These are phyloP conservation scores for Acanthosepion pharaonis DNA, from an alignment of 2,888 invertebrate species.

Conservation along the genomic window DNA sequence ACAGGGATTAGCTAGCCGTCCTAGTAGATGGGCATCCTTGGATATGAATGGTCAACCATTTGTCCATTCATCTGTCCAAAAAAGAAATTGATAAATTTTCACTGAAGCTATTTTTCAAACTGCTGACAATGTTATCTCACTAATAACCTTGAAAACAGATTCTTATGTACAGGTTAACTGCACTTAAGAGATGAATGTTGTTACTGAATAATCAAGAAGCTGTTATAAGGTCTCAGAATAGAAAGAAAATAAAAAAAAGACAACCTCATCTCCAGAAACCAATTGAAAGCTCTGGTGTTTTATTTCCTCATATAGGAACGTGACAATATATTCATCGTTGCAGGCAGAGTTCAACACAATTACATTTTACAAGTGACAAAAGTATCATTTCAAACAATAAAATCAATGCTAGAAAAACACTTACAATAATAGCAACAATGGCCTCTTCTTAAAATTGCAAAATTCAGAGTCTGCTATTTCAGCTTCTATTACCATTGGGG, in stretches of 20 bases:
- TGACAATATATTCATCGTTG: background rate
- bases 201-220: background rate
- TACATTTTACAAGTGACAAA: conserved; percentile 16
- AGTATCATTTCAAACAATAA: background rate
- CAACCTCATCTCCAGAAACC: background rate
- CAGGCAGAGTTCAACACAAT: conserved; percentile 11
- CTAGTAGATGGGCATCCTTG: too few relatives aligned
- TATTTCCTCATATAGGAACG: background rate
- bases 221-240: background rate
- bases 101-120: too few relatives aligned
- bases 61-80: too few relatives aligned
- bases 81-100: too few relatives aligned
- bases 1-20: too few relatives aligned
- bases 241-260: background rate
- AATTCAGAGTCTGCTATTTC: background rate
- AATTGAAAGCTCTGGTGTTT: background rate
- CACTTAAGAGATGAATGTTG: background rate
- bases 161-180: background rate
- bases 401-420: background rate
- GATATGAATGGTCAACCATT: too few relatives aligned
- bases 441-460: conserved; percentile 14
- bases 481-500: background rate
- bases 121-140: too few relatives aligned
- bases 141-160: background rate
- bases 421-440: background rate